phyloP scores from a whole-genome alignment of 2,113 vertebrate species.

The Oryzias woworae region DNA sequence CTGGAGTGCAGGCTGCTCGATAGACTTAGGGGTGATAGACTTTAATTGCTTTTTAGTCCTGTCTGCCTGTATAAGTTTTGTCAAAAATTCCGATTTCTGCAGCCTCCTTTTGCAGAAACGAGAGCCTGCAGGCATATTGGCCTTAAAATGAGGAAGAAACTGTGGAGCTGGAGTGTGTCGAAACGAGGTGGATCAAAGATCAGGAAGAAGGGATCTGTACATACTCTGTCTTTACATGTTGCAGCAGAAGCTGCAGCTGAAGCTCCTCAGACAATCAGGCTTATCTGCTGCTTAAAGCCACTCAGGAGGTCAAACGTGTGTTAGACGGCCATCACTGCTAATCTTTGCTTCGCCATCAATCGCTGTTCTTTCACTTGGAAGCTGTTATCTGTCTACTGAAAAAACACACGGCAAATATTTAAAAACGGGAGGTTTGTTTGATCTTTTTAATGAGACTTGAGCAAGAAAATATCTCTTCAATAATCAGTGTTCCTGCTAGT shows the following conservation, averaged over 20 bases:
- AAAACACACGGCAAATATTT: conserved; percentile 1
- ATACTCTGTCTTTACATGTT: conserved; percentile 50
- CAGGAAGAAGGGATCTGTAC: conserved; percentile 27
- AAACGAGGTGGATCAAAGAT: conserved; percentile 27
- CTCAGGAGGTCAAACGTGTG: conserved; percentile 66
- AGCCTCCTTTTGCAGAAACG: neutral
- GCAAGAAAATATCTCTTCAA: too few species aligned
- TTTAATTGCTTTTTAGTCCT: conserved; percentile 19
- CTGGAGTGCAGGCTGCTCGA: conserved; percentile 33
- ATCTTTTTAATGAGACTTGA: neutral
- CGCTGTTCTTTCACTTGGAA: conserved; percentile 25
- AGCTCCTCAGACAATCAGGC: conserved; percentile 53
- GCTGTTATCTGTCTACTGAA: neutral
- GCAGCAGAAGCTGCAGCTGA: conserved; percentile 58
- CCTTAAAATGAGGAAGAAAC: conserved; percentile 5
- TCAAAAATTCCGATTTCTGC: neutral
- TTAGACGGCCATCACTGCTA: conserved; percentile 52
- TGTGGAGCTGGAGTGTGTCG: conserved; percentile 31
- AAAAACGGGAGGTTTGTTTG: neutral
- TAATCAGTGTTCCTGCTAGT: too few species aligned
- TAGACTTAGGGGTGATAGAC: conserved; percentile 9
- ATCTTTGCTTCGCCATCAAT: conserved; percentile 49
- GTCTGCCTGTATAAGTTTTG: neutral
- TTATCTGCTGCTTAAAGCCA: conserved; percentile 64
- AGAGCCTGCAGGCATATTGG: neutral